These are phyloP conservation scores for Ptilorrhoa leucosticta DNA, from an alignment of 2,113 vertebrate genomes.

Conservation along the genomic window DNA sequence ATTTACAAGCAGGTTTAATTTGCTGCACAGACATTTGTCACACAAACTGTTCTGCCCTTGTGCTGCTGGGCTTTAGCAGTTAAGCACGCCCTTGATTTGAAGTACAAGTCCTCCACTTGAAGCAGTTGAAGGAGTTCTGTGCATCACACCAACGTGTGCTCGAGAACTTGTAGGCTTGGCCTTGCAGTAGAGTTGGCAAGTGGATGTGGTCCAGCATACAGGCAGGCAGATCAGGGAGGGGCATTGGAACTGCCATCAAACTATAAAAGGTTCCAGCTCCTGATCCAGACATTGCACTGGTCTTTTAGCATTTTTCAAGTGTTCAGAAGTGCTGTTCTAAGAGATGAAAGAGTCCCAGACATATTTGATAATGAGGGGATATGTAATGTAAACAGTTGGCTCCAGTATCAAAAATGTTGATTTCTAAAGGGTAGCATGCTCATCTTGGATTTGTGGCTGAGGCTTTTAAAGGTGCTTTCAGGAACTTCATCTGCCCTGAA, in stretches of 20 bases:
- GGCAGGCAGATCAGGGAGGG: neutral
- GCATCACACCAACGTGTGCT: rapidly evolving
- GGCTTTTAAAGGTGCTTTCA: neutral
- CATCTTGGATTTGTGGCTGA: neutral
- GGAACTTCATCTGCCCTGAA: neutral
- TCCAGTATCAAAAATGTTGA: neutral
- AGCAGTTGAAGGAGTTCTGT: neutral
- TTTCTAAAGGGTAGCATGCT: neutral
- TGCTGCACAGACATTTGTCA: neutral
- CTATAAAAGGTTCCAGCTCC: neutral
- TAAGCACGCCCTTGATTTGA: slow-evolving; percentile 14
- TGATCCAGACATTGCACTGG: neutral
- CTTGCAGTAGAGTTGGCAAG: neutral
- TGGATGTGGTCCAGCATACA: too few species aligned
- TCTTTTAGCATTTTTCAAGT: neutral
- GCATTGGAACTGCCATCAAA: neutral
- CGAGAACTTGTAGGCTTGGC: neutral
- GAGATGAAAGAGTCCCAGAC: neutral
- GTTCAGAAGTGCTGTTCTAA: neutral
- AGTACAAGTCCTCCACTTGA: neutral
- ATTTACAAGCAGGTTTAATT: slow-evolving; percentile 59
- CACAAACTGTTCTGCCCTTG: slow-evolving; percentile 23
- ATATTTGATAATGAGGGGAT: neutral
- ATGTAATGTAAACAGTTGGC: neutral
- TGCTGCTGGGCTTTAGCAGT: neutral